Evolutionary conservation across 2,113 vertebrate genomes (phyloP).

Genomic region (Thymallus thymallus): DNA sequence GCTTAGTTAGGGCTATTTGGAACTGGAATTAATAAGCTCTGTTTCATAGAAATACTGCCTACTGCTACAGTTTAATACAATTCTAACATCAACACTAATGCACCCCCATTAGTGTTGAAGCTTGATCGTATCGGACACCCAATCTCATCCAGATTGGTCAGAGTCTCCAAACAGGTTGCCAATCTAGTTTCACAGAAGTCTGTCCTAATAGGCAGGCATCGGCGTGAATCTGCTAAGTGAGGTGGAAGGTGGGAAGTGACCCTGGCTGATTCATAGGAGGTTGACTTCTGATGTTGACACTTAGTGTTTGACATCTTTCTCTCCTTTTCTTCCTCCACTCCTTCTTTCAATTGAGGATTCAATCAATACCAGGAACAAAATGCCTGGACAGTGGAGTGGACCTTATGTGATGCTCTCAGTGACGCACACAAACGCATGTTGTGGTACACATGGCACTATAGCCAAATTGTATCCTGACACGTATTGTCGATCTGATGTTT

Average conservation of each 20-base stretch:
- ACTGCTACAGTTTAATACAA: slow-evolving; percentile 57
- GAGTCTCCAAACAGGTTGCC: slow-evolving; percentile 2
- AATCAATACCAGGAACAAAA: slow-evolving; percentile 3
- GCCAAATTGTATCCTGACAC: not conserved
- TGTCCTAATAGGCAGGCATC: slow-evolving; percentile 7
- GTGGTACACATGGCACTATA: not conserved
- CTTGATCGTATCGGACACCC: slow-evolving; percentile 7
- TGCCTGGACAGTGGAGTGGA: not conserved
- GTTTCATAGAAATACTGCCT: slow-evolving; percentile 17
- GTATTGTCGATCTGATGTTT: too few relatives aligned
- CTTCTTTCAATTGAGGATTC: not conserved
- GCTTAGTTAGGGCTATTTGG: slow-evolving; percentile 57
- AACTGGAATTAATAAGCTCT: slow-evolving; percentile 49
- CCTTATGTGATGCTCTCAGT: not conserved
- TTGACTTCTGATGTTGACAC: not conserved
- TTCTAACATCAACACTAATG: slow-evolving; percentile 59
- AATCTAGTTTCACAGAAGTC: not conserved
- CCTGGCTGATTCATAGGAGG: not conserved
- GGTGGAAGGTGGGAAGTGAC: slow-evolving; percentile 9
- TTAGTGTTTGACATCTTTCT: not conserved
- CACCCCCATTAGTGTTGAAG: slow-evolving; percentile 44
- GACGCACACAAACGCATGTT: not conserved
- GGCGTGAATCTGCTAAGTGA: not conserved
- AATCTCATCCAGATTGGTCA: slow-evolving; percentile 15
- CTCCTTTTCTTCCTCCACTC: not conserved